These are phyloP conservation scores for Sinocyclocheilus grahami DNA, from an alignment of 2,113 vertebrate species.

Conservation along the genomic window DNA sequence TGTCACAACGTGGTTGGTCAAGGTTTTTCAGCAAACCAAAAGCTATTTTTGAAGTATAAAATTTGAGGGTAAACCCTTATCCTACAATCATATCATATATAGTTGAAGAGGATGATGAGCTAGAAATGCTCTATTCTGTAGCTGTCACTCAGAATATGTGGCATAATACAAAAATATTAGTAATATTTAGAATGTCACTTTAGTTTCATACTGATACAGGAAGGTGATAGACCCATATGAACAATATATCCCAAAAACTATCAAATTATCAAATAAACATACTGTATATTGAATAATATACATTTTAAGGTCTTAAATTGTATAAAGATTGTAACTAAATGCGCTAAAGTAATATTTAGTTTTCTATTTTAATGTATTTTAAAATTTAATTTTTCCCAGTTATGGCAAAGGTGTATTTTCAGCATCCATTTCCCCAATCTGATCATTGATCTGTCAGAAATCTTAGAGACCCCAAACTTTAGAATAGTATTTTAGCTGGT, in stretches of 20 bases:
- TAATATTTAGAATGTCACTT: not conserved
- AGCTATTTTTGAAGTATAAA: slow-evolving; percentile 45
- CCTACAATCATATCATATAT: not conserved
- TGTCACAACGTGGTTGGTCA: slow-evolving; percentile 17
- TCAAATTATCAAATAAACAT: not conserved
- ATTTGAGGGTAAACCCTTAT: slow-evolving; percentile 40
- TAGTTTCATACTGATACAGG: not conserved
- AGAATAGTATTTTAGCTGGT: not conserved
- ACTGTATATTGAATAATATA: not conserved
- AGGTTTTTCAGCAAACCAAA: slow-evolving; percentile 45
- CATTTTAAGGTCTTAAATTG: not conserved
- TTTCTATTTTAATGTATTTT: not conserved
- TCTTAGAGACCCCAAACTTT: not conserved
- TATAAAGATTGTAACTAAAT: not conserved
- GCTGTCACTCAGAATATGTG: not conserved
- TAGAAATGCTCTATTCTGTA: not conserved
- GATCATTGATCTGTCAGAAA: not conserved
- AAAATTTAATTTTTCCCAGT: not conserved
- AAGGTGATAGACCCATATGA: not conserved
- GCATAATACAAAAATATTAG: not conserved
- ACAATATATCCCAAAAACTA: not conserved
- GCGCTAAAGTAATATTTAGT: not conserved
- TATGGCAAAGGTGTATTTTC: not conserved
- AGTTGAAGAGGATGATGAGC: not conserved
- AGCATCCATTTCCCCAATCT: not conserved